Evolutionary conservation across 2,888 invertebrate species (phyloP).

Genomic region (Hirudinaria manillensis): DNA sequence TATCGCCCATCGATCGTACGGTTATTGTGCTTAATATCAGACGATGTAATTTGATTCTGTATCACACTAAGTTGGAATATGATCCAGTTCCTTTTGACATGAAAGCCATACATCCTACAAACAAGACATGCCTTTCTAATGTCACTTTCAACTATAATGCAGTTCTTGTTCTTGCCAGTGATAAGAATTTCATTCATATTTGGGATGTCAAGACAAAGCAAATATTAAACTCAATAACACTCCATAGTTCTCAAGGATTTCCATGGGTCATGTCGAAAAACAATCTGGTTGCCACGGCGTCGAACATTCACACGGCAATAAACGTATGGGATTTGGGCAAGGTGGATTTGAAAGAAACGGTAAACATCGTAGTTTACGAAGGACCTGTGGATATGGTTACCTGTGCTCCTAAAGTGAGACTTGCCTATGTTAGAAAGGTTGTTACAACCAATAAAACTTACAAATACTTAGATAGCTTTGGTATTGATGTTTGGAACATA

Average conservation of each 20-base stretch:
- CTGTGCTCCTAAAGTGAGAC: constrained; percentile 29
- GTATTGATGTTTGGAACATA: constrained; percentile 43
- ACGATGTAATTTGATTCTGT: constrained; percentile 36
- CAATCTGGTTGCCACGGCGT: constrained; percentile 38
- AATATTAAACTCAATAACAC: constrained; percentile 34
- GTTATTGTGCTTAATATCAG: constrained; percentile 38
- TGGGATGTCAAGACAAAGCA: constrained; percentile 35
- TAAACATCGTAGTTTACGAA: constrained; percentile 35
- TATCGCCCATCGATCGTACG: constrained; percentile 32
- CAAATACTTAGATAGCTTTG: constrained; percentile 44
- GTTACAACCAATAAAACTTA: constrained; percentile 40
- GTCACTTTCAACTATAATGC: constrained; percentile 36
- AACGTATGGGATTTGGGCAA: constrained; percentile 40
- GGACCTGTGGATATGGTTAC: constrained; percentile 39
- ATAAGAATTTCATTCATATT: constrained; percentile 36
- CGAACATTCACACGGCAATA: constrained; percentile 41
- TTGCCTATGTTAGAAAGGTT: constrained; percentile 37
- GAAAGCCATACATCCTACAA: constrained; percentile 34
- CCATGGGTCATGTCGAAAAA: constrained; percentile 37
- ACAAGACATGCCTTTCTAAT: constrained; percentile 36
- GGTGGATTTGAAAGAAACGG: constrained; percentile 27
- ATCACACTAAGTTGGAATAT: constrained; percentile 33
- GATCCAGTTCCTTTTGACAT: constrained; percentile 35
- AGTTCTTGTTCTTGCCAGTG: constrained; percentile 35
- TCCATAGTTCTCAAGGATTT: constrained; percentile 37